Base-by-base conservation (phyloP, 2,888 invertebrate species). In the Amphipoea oculea region DNA sequence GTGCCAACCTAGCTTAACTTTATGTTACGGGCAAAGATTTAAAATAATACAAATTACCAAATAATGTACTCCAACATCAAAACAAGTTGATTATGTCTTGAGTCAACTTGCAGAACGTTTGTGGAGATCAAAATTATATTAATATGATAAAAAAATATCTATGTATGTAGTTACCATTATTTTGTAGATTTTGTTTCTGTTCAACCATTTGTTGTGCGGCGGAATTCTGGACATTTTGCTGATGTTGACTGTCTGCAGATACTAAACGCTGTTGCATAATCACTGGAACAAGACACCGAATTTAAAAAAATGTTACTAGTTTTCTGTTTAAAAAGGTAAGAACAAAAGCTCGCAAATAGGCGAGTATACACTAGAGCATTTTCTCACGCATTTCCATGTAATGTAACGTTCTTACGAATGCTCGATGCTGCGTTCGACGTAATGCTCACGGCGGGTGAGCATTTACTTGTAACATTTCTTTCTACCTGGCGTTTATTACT, bases 61-160 rank as follows among this genome's bases (percentile, higher is more conserved):
- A 89, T 93, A 86, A 76, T 97, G 73, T 96, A 88, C 96, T 97
- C 97, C 97, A 95, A 87, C 63, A 78, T 93, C 93, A 96, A 97
- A 97, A 94, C 96, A 95, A 96, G 89, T 88, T 93, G 93, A 94
- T 86, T 6, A 93, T 92, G 88, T 92, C 96, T 96, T 90, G 12
- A 93, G 85, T 92, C 95, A 95, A 93, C 93, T 95, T 95, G 96
- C 81, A 96, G 96, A 97, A 97, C 97, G 96, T 92, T 82, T 88
- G 86, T 94, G 96, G 96, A 96, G 96, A 89, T 86, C 40, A 45
- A 69, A 45, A 62, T 48, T 48, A 36, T 29, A 63, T 4, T 17
- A 48, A 12, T 23, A 36, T 4, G 0, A 36, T 40, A 14, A 7
- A 54, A 63, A 29, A 42, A 2, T 17, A 20, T 36, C 2, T 40